Base-by-base conservation (phyloP, 2,888 invertebrate species). In the Amphipyra tragopoginis region DNA sequence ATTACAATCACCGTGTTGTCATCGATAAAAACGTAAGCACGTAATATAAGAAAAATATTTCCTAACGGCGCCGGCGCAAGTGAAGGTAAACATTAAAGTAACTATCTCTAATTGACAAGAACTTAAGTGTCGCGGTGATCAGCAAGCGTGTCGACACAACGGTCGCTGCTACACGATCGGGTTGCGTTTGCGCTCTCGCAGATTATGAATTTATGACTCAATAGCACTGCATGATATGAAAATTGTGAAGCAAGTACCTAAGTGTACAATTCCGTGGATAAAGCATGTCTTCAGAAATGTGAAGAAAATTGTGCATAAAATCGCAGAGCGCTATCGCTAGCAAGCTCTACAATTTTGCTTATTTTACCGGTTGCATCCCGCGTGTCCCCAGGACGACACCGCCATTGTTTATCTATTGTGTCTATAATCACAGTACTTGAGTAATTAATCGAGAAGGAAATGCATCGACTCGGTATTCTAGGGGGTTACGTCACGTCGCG, bases 61-160 rank as follows among this genome's bases (percentile, higher is more conserved):
- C 56, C 15, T 38, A 54, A 73, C 34, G 15, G 40, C 1, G 10
- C 40, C 34, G 15, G 40, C 1, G 10, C 40, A 60, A 67, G 60
- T 60, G 68, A 48, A 34, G 34, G 34, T 48, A 48, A 10, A 48
- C 9, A 36, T 8, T 36, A 36, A 36, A 3, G 10, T 36, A 9
- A 10, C 36, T 11, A 11, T 36, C 10, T 36, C 36, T 36, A 38
- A 42, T 33, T n/a, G 51, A 33, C 42, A 51, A 44, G 21, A 48
- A 39, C 29, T 34, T 14, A 48, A 55, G 53, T 66, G 68, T 51
- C 39, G 13, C 50, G 36, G 42, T 11, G 67, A 39, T 58, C 52
- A 40, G 13, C n/a, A 29, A n/a, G 36, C 26, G 36, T 68, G 42
- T 69, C 56, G 62, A 56, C 70, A 68, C 13, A 69, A 61, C 52